Percentiles rank a stretch among this genome's conserved stretches.
Evolutionary conservation across 2,888 invertebrate genomes (phyloP).

Genomic region (Sinotaia quadrata): DNA sequence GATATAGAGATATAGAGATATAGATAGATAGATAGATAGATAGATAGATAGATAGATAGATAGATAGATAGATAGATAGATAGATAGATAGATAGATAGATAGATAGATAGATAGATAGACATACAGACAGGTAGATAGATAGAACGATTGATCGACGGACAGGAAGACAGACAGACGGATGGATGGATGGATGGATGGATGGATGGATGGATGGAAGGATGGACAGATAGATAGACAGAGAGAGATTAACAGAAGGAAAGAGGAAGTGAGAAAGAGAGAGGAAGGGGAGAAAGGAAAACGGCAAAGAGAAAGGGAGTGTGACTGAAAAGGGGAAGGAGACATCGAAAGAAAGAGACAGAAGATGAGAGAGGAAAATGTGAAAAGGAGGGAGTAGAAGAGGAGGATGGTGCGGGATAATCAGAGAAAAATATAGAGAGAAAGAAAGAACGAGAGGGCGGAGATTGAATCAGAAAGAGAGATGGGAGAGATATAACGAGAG

Average conservation of each 20-base stretch:
- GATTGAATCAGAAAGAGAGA: no score
- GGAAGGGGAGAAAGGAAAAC: neutral
- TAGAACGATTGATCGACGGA: no score
- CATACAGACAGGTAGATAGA: no score
- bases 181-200: no score
- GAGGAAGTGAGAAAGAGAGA: constrained; percentile 5
- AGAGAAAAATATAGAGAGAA: neutral
- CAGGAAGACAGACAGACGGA: no score
- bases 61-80: no score
- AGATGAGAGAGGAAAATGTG: neutral
- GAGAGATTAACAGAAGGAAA: neutral
- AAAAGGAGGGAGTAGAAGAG: neutral
- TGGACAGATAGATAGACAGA: neutral
- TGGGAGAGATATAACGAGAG: no score
- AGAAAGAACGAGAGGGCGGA: neutral
- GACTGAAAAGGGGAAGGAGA: neutral
- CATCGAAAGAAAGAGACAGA: constrained; percentile 1
- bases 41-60: no score
- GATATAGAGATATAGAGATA: no score
- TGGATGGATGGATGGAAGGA: neutral
- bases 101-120: neutral
- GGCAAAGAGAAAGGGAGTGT: neutral
- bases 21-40: no score
- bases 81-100: neutral
- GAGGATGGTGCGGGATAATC: neutral